phyloP scores from a whole-genome alignment of 2,888 invertebrate genomes.

The Cyclophora punctaria region DNA sequence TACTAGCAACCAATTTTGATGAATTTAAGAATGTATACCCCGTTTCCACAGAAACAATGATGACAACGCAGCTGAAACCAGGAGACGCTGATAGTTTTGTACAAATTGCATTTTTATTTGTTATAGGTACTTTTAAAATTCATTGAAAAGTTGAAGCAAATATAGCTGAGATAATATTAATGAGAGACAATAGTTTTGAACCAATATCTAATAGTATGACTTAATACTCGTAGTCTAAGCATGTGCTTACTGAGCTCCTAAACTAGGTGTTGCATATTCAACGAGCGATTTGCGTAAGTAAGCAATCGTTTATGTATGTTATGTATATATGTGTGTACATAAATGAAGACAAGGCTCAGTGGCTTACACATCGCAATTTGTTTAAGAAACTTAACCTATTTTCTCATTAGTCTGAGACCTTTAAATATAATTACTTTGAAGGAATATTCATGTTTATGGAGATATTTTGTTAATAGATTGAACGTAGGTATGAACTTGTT shows the following conservation, averaged over 20 bases:
- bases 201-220: conserved; percentile 50
- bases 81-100: too few species aligned
- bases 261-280: conserved; percentile 73
- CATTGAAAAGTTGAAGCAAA: too few species aligned
- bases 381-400: conserved; percentile 21
- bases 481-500: too few species aligned
- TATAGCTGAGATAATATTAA: not conserved
- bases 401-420: conserved; percentile 6
- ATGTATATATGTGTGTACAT: conserved; percentile 36
- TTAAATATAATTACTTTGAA: conserved; percentile 1
- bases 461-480: too few species aligned
- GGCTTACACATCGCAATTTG: conserved; percentile 26
- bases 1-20: too few species aligned
- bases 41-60: too few species aligned
- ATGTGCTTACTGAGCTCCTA: conserved; percentile 67
- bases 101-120: too few species aligned
- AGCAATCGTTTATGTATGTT: conserved; percentile 62
- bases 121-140: too few species aligned
- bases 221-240: conserved; percentile 72
- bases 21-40: too few species aligned
- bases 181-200: conserved; percentile 28
- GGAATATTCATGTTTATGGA: conserved; percentile 8
- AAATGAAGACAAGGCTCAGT: conserved; percentile 39
- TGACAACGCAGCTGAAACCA: too few species aligned
- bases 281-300: conserved; percentile 72